A percentile compares a stretch with the other conserved stretches of the same genome.
Conservation (phyloP, 2,888 invertebrate genomes). For the Asteroscopus sphinx region DNA sequence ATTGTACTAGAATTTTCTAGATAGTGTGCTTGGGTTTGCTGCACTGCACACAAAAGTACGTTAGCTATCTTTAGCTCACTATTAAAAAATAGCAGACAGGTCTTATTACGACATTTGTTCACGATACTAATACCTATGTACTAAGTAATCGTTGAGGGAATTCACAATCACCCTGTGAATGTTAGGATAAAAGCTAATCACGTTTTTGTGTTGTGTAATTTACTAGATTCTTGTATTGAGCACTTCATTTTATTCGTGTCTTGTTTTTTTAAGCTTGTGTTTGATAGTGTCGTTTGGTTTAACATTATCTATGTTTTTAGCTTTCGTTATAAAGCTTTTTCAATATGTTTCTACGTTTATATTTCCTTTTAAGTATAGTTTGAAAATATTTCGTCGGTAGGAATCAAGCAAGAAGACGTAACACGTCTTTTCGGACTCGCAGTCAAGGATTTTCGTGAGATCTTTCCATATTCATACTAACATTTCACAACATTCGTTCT, state of each 20-base stretch:
- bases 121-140: slow-evolving; percentile 13
- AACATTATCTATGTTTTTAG: slow-evolving; percentile 32
- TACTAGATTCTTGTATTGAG: slow-evolving; percentile 24
- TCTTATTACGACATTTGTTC: slow-evolving; percentile 12
- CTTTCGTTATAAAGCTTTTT: slow-evolving; percentile 38
- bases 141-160: slow-evolving; percentile 11
- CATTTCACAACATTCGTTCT: too few relatives aligned
- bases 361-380: slow-evolving; percentile 5
- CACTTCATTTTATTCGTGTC: slow-evolving; percentile 40
- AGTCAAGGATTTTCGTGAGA: too few relatives aligned
- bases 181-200: slow-evolving; percentile 37
- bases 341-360: slow-evolving; percentile 12
- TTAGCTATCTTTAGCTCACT: slow-evolving; percentile 23
- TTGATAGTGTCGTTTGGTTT: slow-evolving; percentile 26
- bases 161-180: slow-evolving; percentile 31
- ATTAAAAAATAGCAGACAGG: slow-evolving; percentile 17
- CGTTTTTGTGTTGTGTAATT: slow-evolving; percentile 40
- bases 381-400: too few relatives aligned
- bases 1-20: too few relatives aligned
- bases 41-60: slow-evolving; percentile 41
- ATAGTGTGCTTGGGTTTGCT: slow-evolving; percentile 43
- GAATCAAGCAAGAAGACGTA: slow-evolving; percentile 5
- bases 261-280: slow-evolving; percentile 43
- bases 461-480: too few relatives aligned
- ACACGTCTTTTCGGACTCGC: too few relatives aligned